Conservation (phyloP, 2,113 vertebrate genomes). For the Gnathonemus longibarbis region DNA sequence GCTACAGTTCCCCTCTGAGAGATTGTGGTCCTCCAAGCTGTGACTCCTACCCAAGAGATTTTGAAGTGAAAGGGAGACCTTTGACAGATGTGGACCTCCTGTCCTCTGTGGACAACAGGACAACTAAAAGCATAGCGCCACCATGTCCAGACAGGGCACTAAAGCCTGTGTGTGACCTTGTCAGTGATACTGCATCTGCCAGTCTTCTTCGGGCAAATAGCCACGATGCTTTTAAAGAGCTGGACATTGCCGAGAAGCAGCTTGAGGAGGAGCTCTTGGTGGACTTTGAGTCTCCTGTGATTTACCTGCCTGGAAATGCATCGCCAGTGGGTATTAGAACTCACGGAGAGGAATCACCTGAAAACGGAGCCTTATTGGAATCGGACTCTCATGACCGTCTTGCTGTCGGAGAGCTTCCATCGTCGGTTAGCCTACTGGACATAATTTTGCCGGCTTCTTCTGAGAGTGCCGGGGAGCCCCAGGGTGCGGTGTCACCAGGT, state of each 20-base stretch:
- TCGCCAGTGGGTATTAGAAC: constrained; percentile 16
- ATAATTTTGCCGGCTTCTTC: constrained; percentile 57
- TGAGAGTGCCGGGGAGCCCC: constrained; percentile 38
- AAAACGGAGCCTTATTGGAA: constrained; percentile 20
- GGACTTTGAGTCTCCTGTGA: constrained; percentile 58
- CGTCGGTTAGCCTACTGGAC: constrained; percentile 43
- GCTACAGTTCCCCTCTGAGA: constrained; percentile 45
- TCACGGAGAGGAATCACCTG: constrained; percentile 26
- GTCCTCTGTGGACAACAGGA: constrained; percentile 71
- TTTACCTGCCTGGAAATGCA: constrained; percentile 30
- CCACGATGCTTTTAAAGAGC: constrained; percentile 58
- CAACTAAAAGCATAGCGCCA: constrained; percentile 54
- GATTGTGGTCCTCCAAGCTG: constrained; percentile 37
- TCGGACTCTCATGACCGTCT: constrained; percentile 26
- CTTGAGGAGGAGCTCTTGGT: constrained; percentile 51
- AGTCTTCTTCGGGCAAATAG: constrained; percentile 53
- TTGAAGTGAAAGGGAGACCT: constrained; percentile 56
- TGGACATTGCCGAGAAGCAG: constrained; percentile 54
- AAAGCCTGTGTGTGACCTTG: constrained; percentile 83
- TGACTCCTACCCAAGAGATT: constrained; percentile 30
- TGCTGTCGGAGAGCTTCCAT: constrained; percentile 31
- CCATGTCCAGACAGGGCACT: constrained; percentile 62
- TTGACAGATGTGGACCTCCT: constrained; percentile 82
- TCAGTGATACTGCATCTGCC: constrained; percentile 75
- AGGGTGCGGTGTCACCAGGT: constrained; percentile 5